These are phyloP conservation scores for Apeltes quadracus DNA, from an alignment of 2,113 vertebrate genomes.

Conservation along the genomic window DNA sequence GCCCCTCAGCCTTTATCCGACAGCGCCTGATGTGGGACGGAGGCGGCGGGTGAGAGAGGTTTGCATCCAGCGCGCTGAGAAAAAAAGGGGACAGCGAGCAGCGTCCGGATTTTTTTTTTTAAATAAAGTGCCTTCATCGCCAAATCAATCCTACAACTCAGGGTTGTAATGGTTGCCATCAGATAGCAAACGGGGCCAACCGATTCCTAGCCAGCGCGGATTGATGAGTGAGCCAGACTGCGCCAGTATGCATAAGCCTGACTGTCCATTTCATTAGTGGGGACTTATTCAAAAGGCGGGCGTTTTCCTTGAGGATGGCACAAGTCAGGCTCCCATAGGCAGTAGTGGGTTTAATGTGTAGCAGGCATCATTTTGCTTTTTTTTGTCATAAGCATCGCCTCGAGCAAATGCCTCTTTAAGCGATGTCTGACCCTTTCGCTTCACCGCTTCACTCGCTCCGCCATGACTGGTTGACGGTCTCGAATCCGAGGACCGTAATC, in stretches of 20 bases:
- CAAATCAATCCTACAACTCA: conserved; percentile 35
- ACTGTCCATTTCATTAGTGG: conserved; percentile 26
- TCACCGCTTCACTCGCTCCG: too few species aligned
- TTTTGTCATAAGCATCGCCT: too few species aligned
- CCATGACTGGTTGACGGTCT: too few species aligned
- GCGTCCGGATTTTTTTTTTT: too few species aligned
- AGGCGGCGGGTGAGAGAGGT: conserved; percentile 19
- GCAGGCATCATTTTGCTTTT: too few species aligned
- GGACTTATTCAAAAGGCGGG: conserved; percentile 8
- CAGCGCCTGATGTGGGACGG: conserved; percentile 16
- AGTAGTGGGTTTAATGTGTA: neutral
- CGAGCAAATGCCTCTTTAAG: too few species aligned
- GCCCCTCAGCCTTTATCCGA: conserved; percentile 20
- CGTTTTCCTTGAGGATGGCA: neutral
- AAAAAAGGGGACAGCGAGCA: conserved; percentile 33
- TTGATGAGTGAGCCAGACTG: conserved; percentile 25
- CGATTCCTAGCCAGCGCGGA: conserved; percentile 21
- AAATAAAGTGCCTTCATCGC: conserved; percentile 20
- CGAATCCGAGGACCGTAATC: too few species aligned
- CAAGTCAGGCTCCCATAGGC: neutral
- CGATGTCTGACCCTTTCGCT: too few species aligned
- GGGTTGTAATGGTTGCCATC: conserved; percentile 15
- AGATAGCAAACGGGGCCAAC: conserved; percentile 5
- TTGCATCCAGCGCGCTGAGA: conserved; percentile 24
- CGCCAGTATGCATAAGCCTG: conserved; percentile 26